Evolutionary conservation across 2,888 invertebrate species (phyloP), one percentile per base, ranked within the genome.

Genomic region (Bellardia pandia): DNA sequence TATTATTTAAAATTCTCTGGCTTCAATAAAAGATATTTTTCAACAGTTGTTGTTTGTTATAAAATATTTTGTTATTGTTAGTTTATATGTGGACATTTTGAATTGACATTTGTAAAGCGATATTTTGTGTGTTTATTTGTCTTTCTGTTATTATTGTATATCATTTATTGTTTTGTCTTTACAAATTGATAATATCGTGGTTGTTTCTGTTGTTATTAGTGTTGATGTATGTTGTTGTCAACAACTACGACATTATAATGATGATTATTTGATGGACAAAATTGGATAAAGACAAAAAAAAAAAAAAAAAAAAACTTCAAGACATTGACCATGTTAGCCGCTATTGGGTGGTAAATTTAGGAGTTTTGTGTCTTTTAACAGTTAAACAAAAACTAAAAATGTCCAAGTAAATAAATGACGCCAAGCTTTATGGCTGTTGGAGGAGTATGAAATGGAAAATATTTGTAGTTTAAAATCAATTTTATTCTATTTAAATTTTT

Each of bases 51-150:
- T 13, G 11, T 48, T 64, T 62, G 45, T 60, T 60, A n/a, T 37
- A 37, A 37, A 78, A 45, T 66, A 4, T 45, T 76, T 42, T 77
- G 72, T 69, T 77, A 75, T 62, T 72, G 69, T 74, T 74, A 62
- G 42, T 75, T 81, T 69, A 69, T 51, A 69, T 86, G 75, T 62
- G 62, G 74, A 78, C 78, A 78, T 56, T 60, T 78, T 53, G 60
- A 56, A 82, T 82, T 82, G 81, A 86, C 86, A 82, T 82, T 82
- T 86, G 82, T 86, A 79, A 86, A 78, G 77, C 85, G 81, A 84
- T 78, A 82, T 81, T 64, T 74, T 64, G 69, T 33, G 58, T 56
- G 33, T 69, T n/a, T 58, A 4, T 42, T 48, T 64, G 5, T 71
- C 68, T 42, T 9, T 66, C 53, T 23, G 40, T 62, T 74, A 13